Evolutionary conservation across 92 coral and sea anemone genomes (phyloP).

Genomic region (Parazoanthus darwini): DNA sequence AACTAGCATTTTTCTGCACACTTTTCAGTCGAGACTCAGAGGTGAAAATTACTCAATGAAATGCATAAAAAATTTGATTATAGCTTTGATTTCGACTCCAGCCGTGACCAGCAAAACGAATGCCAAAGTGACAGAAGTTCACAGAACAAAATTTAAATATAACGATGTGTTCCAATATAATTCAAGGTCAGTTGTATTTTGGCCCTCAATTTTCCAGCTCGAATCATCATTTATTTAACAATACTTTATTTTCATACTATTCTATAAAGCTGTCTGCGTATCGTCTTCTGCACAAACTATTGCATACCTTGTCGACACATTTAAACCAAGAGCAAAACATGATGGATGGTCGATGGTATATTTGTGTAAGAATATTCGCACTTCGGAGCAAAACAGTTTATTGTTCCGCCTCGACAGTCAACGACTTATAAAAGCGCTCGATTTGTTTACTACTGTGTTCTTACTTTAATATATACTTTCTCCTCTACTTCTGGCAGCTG

Average conservation of each 20-base stretch:
- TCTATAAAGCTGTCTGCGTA: background rate
- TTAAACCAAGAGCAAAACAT: background rate
- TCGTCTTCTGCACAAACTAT: slow-evolving; percentile 6
- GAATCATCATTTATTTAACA: background rate
- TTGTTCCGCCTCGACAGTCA: background rate
- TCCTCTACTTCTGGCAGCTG: slow-evolving; percentile 31
- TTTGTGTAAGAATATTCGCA: background rate
- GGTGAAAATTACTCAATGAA: slow-evolving; percentile 22
- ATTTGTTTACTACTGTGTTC: background rate
- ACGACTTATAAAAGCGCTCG: background rate
- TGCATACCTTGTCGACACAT: background rate
- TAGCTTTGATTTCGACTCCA: background rate
- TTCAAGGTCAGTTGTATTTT: background rate
- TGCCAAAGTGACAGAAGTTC: background rate
- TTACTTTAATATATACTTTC: background rate
- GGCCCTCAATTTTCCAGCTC: background rate
- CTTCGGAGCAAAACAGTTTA: background rate
- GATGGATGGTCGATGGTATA: background rate
- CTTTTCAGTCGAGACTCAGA: background rate
- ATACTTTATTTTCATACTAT: background rate
- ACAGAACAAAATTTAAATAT: too few relatives aligned
- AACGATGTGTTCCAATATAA: background rate
- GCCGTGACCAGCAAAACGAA: background rate
- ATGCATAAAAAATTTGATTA: slow-evolving; percentile 27
- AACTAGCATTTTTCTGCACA: background rate